Evolutionary conservation across 1,140 invertebrate genomes (phyloP).

Genomic region (Catajapyx aquilonaris): DNA sequence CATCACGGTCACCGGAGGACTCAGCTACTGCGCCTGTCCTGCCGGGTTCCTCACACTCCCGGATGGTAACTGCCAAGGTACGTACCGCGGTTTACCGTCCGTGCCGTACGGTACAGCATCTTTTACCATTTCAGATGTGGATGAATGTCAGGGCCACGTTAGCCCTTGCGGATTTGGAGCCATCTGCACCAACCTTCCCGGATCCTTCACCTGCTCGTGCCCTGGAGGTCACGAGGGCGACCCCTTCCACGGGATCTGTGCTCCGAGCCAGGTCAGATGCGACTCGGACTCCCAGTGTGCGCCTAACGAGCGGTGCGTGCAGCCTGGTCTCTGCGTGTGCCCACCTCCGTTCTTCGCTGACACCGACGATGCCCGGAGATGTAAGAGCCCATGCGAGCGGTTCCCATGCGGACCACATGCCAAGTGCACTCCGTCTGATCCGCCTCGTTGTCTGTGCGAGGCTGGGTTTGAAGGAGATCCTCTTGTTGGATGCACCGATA

Average conservation of each 20-base stretch:
- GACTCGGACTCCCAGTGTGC: constrained; percentile 59
- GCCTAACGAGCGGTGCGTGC: constrained; percentile 69
- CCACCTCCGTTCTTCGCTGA: constrained; percentile 72
- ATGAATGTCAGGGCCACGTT: constrained; percentile 56
- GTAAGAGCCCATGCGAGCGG: constrained; percentile 69
- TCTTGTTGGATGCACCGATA: constrained; percentile 55
- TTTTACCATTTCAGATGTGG: constrained; percentile 32
- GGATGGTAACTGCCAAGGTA: constrained; percentile 50
- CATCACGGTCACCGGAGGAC: constrained; percentile 66
- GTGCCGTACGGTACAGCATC: not conserved
- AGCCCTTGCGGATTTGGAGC: constrained; percentile 65
- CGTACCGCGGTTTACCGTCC: not conserved
- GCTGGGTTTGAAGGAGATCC: constrained; percentile 65
- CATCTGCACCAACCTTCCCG: constrained; percentile 57
- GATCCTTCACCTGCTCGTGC: constrained; percentile 59
- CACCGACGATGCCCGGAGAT: constrained; percentile 51
- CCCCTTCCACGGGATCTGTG: constrained; percentile 39
- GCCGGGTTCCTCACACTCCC: constrained; percentile 47
- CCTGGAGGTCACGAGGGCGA: constrained; percentile 46
- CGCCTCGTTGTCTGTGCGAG: constrained; percentile 67
- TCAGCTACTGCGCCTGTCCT: constrained; percentile 73
- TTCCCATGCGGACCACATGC: constrained; percentile 81
- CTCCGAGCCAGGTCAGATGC: constrained; percentile 56
- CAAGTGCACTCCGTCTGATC: constrained; percentile 72
- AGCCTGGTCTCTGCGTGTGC: constrained; percentile 72